Evolutionary conservation across 2,888 invertebrate species (phyloP), one percentile per base, ranked within the genome.

Genomic region (Acleris laterana): DNA sequence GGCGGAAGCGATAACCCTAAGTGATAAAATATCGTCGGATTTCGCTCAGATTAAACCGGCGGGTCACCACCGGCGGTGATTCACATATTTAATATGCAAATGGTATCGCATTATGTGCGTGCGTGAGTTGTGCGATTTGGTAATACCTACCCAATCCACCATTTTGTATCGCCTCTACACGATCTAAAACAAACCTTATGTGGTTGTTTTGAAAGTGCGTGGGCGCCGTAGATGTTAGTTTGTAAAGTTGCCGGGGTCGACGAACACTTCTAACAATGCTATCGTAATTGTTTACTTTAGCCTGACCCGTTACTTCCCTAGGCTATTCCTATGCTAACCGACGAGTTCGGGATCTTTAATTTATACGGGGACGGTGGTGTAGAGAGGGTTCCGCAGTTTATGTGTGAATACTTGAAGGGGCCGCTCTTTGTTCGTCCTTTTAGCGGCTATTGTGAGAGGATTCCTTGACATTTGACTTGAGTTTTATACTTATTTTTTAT

Each of bases 271-370:
- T 72, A 81, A 87, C 88, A 86, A 87, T 87, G 83, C 82, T 86
- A 87, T 86, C 86, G 87, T 82, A 84, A 87, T 89, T 90, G 88
- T 90, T 89, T 90, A 88, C 88, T 82, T 81, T 84, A 80, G 80
- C 81, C 80, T 77, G 82, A 81, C 86, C 86, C 85, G 78, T 79
- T 83, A 84, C 75, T 76, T 76, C 73, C 50, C 49, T 25, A 49
- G 46, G 44, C 62, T 44, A 66, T 61, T 66, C 57, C 66, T 66
- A 56, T 59, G 58, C 58, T 16, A 49, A 22, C 25, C 38, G 38
- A 16, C 46, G 46, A 22, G 50, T 32, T 38, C 17, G 25, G 50
- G 64, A 61, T 63, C 57, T 59, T 55, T 58, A 53, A 46, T 56
- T 61, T 66, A 59, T 63, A 63, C 63, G 49, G 42, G 52, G 17